Evolutionary conservation across 2,797 vertebrate genomes (phyloP), one percentile per base, ranked within the genome.

Genomic region (Pagetopsis macropterus): DNA sequence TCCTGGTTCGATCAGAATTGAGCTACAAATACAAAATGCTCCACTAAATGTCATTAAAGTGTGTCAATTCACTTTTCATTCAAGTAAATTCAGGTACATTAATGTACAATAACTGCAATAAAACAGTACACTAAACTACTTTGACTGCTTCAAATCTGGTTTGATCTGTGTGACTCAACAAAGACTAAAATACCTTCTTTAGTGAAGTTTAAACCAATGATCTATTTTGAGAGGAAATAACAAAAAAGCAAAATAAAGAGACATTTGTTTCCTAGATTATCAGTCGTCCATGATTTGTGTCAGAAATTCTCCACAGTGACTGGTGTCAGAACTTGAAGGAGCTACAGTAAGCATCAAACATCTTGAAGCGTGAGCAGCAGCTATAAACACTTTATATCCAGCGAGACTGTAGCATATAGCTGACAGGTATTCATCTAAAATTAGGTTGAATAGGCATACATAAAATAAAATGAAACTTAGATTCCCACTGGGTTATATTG

Each of bases 391-490:
- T 27, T 16, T 51, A 8, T 49, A 37, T 44, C 11, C 27, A 17
- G 33, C 17, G 14, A 7, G 15, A 45, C 17, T 33, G 27, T 51
- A 17, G 15, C n/a, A 46, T 45, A 49, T 52, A 33, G 44, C 16
- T 65, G 55, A 21, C 23, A 61, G 17, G 51, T 19, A 31, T 2
- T 52, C 40, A 45, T 51, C 48, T 63, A 67, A 64, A 69, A 44
- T 50, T 16, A 51, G 60, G 12, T 61, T 13, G 5, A 14, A 55
- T n/a, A 45, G 43, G 41, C 17, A 61, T 23, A 57, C 13, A 61
- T 54, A 11, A 72, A 68, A 60, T 49, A 46, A 56, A 31, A 70
- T 62, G 21, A 27, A 48, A 51, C 5, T 41, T 71, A 40, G 15
- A 60, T 54, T 67, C 49, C 70, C 37, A 61, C 0, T 0, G 48